A percentile compares a stretch with the other conserved stretches of the same genome.
Evolutionary conservation across 2,888 invertebrate genomes (phyloP).

Genomic region (Dromius quadrimaculatus): DNA sequence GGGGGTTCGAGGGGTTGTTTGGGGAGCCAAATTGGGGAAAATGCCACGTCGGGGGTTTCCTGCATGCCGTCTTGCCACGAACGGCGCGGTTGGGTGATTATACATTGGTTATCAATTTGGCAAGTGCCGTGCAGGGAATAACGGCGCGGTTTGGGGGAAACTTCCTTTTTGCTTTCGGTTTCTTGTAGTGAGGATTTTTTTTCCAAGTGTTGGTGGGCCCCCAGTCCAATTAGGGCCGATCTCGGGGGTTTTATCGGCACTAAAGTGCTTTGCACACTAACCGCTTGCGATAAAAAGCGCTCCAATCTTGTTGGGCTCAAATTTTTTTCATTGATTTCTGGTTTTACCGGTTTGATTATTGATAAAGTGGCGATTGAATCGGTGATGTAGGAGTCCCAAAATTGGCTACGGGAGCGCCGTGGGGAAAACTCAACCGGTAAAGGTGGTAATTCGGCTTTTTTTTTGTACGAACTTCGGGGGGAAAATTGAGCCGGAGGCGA

Average conservation of each 20-base stretch:
- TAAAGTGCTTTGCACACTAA: slow-evolving; percentile 22
- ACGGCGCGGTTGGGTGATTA: neutral
- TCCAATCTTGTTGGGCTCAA: slow-evolving; percentile 14
- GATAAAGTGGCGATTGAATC: slow-evolving; percentile 5
- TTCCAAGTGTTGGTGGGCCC: slow-evolving; percentile 3
- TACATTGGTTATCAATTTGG: neutral
- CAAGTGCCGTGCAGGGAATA: neutral
- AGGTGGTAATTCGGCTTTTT: slow-evolving; percentile 12
- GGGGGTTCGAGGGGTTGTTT: slow-evolving; percentile 15
- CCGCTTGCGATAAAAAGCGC: slow-evolving; percentile 4
- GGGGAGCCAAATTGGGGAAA: slow-evolving; percentile 16
- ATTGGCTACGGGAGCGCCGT: neutral
- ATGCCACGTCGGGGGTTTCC: neutral
- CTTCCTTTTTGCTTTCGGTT: neutral
- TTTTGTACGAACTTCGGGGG: neutral
- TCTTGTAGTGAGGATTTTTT: slow-evolving; percentile 10
- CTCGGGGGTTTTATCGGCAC: neutral
- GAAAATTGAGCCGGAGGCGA: neutral
- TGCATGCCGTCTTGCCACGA: slow-evolving; percentile 20
- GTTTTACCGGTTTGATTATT: neutral
- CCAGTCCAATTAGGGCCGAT: neutral
- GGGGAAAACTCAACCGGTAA: slow-evolving; percentile 22
- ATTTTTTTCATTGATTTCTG: neutral
- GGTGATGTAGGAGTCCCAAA: slow-evolving; percentile 20
- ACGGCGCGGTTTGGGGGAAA: neutral